Evolutionary conservation across 1,140 invertebrate genomes (phyloP).

Genomic region (Aphelinus atriplicis): DNA sequence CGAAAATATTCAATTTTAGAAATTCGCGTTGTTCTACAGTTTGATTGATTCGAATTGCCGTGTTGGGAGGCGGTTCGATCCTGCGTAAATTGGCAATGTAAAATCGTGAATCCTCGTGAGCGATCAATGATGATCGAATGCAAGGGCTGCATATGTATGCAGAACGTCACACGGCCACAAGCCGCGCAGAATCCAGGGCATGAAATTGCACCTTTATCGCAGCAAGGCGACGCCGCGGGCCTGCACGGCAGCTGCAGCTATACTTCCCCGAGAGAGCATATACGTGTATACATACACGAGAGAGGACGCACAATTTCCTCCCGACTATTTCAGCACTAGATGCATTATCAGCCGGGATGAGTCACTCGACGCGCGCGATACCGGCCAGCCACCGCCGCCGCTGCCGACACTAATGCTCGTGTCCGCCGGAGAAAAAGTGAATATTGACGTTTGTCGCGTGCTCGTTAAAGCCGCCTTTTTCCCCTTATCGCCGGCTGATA

Average conservation of each 20-base stretch:
- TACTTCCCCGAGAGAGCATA: neutral
- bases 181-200: neutral
- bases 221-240: no score
- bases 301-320: constrained; percentile 14
- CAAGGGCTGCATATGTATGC: no score
- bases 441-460: neutral
- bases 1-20: no score
- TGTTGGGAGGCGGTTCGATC: no score
- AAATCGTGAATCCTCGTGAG: no score
- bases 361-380: constrained; percentile 8
- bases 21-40: no score
- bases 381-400: neutral
- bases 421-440: neutral
- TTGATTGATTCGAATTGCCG: no score
- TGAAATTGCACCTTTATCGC: constrained; percentile 1
- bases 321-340: neutral
- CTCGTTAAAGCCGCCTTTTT: constrained; percentile 5
- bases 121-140: no score
- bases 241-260: neutral
- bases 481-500: neutral
- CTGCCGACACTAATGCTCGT: constrained; percentile 3
- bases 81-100: no score
- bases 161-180: no score
- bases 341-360: constrained; percentile 12
- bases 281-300: neutral